phyloP scores from a whole-genome alignment of 1,140 invertebrate species.

The Musca vetustissima region DNA sequence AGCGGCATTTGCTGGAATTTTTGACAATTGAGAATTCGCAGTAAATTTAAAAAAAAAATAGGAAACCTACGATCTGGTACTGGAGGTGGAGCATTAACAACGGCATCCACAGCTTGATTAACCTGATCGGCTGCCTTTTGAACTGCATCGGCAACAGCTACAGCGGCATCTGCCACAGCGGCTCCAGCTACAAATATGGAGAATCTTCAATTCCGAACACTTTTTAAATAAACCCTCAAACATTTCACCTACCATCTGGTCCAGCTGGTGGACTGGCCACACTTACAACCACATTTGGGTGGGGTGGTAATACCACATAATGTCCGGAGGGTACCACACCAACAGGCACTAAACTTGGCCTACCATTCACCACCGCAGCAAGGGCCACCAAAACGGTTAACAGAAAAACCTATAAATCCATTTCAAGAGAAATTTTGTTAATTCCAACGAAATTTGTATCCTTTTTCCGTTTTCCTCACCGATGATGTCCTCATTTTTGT shows the following conservation, averaged over 20 bases:
- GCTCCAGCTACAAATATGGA: conserved; percentile 18
- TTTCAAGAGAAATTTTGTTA: not conserved
- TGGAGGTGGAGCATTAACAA: conserved; percentile 11
- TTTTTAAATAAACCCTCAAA: too few relatives aligned
- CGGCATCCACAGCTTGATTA: not conserved
- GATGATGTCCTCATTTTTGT: conserved; percentile 19
- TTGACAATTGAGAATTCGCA: not conserved
- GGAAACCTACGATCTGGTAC: conserved; percentile 28
- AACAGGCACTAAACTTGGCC: not conserved
- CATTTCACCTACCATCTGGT: conserved; percentile 39
- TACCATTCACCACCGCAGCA: not conserved
- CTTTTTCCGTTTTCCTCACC: not conserved
- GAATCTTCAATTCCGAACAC: conserved; percentile 29
- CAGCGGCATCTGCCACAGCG: conserved; percentile 1
- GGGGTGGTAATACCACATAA: conserved; percentile 8
- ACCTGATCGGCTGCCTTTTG: not conserved
- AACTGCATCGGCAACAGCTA: not conserved
- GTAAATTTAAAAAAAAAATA: conserved; percentile 4
- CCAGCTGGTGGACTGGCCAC: not conserved
- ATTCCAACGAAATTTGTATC: not conserved
- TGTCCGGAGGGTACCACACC: not conserved
- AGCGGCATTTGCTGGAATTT: not conserved
- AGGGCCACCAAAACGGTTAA: conserved; percentile 20
- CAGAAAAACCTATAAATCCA: conserved; percentile 2
- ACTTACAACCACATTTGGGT: conserved; percentile 6